Percentiles rank a stretch among this genome's conserved stretches.
These are phyloP conservation scores for Oreochromis aureus DNA, from an alignment of 2,113 vertebrate genomes.

Conservation along the genomic window DNA sequence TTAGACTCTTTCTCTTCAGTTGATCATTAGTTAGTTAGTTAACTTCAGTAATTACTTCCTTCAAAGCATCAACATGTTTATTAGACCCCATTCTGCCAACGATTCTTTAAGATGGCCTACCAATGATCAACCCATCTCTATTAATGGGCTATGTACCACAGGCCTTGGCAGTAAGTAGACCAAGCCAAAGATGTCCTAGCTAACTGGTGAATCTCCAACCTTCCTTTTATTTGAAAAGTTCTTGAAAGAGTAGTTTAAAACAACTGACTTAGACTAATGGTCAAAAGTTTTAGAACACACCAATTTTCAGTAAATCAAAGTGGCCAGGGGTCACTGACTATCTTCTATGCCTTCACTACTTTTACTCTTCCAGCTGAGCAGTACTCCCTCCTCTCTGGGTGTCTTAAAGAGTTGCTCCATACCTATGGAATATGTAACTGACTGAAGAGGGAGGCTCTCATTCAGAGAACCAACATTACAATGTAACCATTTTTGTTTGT, in stretches of 20 bases:
- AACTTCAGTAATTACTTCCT: background rate
- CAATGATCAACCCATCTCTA: background rate
- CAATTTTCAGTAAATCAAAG: background rate
- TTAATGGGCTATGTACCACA: background rate
- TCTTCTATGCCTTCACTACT: background rate
- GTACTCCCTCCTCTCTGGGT: fast-evolving
- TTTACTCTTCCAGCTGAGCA: background rate
- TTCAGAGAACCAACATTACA: background rate
- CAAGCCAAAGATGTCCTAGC: background rate
- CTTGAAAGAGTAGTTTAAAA: background rate
- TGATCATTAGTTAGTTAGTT: background rate
- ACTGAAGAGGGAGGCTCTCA: background rate
- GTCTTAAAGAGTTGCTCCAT: background rate
- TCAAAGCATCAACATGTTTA: background rate
- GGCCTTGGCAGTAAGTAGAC: background rate
- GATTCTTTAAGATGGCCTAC: background rate
- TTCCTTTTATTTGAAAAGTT: background rate
- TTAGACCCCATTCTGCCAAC: background rate
- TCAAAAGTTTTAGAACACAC: background rate
- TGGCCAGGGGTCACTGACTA: background rate
- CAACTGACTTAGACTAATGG: background rate
- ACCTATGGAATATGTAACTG: background rate
- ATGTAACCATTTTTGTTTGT: background rate
- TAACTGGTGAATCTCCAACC: background rate
- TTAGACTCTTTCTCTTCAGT: background rate